Base-by-base conservation (phyloP, 1,140 invertebrate species). In the Dendroctonus ponderosae region DNA sequence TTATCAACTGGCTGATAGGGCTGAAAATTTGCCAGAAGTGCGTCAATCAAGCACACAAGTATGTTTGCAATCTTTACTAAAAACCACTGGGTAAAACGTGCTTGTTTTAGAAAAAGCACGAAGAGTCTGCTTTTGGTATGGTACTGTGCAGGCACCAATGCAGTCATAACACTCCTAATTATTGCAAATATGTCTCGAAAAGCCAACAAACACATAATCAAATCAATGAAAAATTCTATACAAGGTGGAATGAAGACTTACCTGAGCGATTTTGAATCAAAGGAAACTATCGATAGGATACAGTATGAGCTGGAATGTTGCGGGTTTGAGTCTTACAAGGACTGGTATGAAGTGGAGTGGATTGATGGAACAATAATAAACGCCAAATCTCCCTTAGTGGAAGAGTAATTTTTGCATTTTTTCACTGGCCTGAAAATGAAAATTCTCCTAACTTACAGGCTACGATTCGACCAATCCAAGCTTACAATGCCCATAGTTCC, bases 321-420 rank as follows among this genome's bases (percentile, higher is more conserved):
- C 62, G 78, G 77, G 37, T 72, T 77, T 46, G 67, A 76, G 59
- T 73, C 70, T 9, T 76, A 71, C 58, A 71, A 77, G 68, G 76
- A 79, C 65, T 80, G 78, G 78, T 70, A 78, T 61, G 63, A 72
- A 62, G 72, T 76, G 3, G 71, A 76, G 52, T 79, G 77, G 77
- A 46, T 81, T 26, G 70, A 74, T 12, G 69, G 72, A 39, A 75
- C 76, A 48, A 75, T 78, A 56, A 62, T 79, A 48, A 57, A 78
- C 62, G 62, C 72, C 44, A 74, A 76, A 53, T 70, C 72, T 5
- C 54, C 66, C 8, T 52, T 66, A 61, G 70, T 80, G 63, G 68
- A 79, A 69, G 64, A 72, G 79, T 79, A 72, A 74, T 68, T 70
- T n/a, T 58, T 48, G 40, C 26, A 43, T 56, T 40, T 43, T 1